Evolutionary conservation across 2,888 invertebrate genomes (phyloP).

Genomic region (Yponomeuta plumbellus): DNA sequence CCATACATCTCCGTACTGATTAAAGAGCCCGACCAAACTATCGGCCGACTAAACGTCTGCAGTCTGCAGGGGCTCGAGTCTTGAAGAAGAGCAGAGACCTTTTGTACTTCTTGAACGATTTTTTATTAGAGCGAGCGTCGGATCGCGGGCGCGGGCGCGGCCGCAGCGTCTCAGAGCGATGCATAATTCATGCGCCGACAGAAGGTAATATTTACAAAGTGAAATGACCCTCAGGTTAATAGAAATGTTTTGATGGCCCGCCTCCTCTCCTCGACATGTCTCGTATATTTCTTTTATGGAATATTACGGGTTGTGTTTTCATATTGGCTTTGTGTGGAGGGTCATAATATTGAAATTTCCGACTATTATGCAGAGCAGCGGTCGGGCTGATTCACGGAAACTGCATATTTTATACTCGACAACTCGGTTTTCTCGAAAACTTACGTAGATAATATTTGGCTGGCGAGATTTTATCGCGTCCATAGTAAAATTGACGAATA

Average conservation of each 20-base stretch:
- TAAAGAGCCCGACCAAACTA: too few relatives aligned
- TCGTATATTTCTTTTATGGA: conserved; percentile 15
- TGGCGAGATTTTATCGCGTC: not conserved
- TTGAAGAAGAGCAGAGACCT: not conserved
- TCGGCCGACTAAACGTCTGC: too few relatives aligned
- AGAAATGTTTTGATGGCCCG: conserved; percentile 36
- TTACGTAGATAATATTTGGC: not conserved
- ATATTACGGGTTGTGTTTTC: conserved; percentile 11
- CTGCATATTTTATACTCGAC: not conserved
- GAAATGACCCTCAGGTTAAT: conserved; percentile 62
- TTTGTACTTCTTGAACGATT: not conserved
- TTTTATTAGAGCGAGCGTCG: not conserved
- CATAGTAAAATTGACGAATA: too few relatives aligned
- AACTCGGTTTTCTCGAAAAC: not conserved
- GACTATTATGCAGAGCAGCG: not conserved
- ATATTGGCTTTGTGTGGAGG: conserved; percentile 8
- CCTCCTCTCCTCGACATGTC: conserved; percentile 18
- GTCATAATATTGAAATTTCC: not conserved
- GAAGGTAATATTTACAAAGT: conserved; percentile 46
- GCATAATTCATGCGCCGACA: conserved; percentile 51
- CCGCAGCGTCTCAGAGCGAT: conserved; percentile 21
- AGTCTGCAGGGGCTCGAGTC: too few relatives aligned
- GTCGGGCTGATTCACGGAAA: not conserved
- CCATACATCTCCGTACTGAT: too few relatives aligned
- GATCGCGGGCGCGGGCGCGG: not conserved